Base-by-base conservation (phyloP, 2,888 invertebrate species). In the Trachelus stipa region DNA sequence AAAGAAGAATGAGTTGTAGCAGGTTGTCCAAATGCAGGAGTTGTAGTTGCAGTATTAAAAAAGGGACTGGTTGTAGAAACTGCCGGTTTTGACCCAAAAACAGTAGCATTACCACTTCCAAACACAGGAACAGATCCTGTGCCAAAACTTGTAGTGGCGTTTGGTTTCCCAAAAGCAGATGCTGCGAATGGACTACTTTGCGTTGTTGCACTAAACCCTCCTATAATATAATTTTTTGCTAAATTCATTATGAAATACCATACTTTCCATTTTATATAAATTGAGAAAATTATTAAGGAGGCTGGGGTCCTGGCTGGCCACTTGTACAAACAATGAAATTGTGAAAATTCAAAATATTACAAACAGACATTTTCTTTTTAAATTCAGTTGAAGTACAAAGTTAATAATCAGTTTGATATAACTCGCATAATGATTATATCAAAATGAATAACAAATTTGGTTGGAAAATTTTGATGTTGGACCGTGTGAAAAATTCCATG, bases 21-120 rank as follows among this genome's bases (percentile, higher is more conserved):
- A 4, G 94, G 92, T 79, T 93, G 91, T 23, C 96, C 96, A 91
- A 96, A 96, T 9, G 94, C 93, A 4, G 94, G 92, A 2, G 95
- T 92, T 1, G 94, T 91, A 1, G 94, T 93, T 0, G 94, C 92
- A 1, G 94, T 92, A 9, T 96, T 95, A 91, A 96, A 96, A 2
- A 95, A 91, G 79, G 94, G 93, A 89, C 92, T 86, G 1, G 90
- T 87, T n/a, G 91, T 87, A 37, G 92, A 90, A 79, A 93, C 93
- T 68, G 93, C 90, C 12, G 93, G 90, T 73, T 90, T 90, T 68
- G 90, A 85, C 81, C 93, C 94, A 90, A 95, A 95, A 77, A 95
- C 90, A 23, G 94, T 92, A 56, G 93, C 91, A 73, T 92, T 90
- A 78, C 92, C 90, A 40, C 94, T 93, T 0, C 96, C 96, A 91